Conservation (phyloP, 2,797 vertebrate species). For the Megaceryle alcyon region DNA sequence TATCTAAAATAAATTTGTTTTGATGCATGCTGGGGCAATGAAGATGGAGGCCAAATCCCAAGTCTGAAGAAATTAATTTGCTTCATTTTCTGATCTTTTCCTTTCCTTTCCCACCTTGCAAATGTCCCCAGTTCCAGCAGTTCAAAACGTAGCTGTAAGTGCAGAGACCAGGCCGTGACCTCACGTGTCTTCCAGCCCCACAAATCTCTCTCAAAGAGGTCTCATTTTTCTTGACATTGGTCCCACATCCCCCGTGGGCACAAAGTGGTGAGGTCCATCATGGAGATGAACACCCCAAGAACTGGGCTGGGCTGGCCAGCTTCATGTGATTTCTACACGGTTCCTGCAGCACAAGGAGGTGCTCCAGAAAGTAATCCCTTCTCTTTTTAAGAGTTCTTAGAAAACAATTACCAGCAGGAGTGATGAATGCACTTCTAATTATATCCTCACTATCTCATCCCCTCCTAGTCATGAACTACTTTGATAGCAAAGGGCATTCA, state of each 20-base stretch:
- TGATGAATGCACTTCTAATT: slow-evolving; percentile 50
- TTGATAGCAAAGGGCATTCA: slow-evolving; percentile 13
- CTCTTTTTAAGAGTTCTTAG: not conserved
- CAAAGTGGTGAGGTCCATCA: rapidly evolving
- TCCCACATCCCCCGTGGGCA: rapidly evolving
- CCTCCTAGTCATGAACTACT: not conserved
- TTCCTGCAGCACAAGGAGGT: not conserved
- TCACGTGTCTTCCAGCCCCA: not conserved
- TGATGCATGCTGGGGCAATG: not conserved
- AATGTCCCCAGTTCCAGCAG: not conserved
- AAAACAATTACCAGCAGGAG: slow-evolving; percentile 57
- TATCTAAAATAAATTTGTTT: not conserved
- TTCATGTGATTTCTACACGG: not conserved
- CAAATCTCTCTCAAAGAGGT: rapidly evolving
- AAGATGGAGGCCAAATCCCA: not conserved
- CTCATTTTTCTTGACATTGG: not conserved
- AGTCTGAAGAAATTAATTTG: not conserved
- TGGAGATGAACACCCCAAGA: not conserved
- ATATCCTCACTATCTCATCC: not conserved
- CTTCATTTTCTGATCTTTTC: not conserved
- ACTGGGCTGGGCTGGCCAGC: not conserved
- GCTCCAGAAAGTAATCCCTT: not conserved
- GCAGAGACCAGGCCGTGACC: not conserved
- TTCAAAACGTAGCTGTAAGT: not conserved
- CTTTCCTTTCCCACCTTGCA: not conserved